Base-by-base conservation (phyloP, 2,797 vertebrate genomes). In the Eutrigla gurnardus region DNA sequence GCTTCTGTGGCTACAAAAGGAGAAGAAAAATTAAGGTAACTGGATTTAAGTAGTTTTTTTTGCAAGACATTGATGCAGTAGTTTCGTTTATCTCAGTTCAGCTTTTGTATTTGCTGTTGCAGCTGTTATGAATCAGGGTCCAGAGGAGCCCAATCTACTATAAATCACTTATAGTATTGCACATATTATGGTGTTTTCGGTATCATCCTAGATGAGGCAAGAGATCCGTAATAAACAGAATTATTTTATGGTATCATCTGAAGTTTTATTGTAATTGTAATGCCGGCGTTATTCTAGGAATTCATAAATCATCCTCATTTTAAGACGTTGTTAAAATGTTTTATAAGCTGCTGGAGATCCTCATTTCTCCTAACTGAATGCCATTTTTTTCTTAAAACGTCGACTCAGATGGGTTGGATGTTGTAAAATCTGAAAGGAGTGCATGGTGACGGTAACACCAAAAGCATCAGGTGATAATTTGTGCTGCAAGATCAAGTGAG, bases 11-110 rank as follows among this genome's bases (percentile, higher is more conserved):
- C 64, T 65, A n/a, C 18, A 60, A 36, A 61, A 59, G 15, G 57
- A 57, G 59, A 61, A 46, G 59, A 32, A 50, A 58, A 77, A 67
- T 49, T 0, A 35, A 33, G 50, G 47, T 3, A 18, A 43, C 10
- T 50, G 46, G 53, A 66, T 70, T 7, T 2, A 32, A 83, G 65
- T 64, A 36, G 35, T 63, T 74, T 35, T 77, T 72, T 54, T 37
- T 35, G 40, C 50, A 3, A 70, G 65, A 6, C 43, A 12, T 45
- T 5, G 63, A 50, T n/a, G 43, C 12, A 42, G 13, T 45, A 4
- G 17, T 17, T 40, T 7, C 25, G 55, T 39, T 61, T 36, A 43
- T 37, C 50, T 7, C 36, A 46, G 43, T 50, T 40, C 50, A 46
- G 39, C 18, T 59, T 8, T 42, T 57, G 7, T 18, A 59, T 49